phyloP scores from a whole-genome alignment of 53 echinoderm and acorn worm genomes.

The Hippasteria phrygiana region DNA sequence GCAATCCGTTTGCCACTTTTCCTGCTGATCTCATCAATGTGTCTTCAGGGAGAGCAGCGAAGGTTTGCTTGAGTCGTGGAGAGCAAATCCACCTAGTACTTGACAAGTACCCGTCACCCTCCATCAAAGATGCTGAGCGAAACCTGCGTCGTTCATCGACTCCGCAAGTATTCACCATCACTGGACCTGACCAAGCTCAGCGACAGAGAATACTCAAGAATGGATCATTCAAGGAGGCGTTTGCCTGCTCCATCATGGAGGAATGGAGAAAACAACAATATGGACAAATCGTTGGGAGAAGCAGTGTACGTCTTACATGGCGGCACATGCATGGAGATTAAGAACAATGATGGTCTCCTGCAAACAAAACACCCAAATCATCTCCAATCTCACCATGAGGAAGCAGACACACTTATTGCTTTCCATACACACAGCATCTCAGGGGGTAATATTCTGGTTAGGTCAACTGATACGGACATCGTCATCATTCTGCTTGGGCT shows the following conservation, averaged over 20 bases:
- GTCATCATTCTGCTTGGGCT: too few relatives aligned
- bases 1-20: too few relatives aligned
- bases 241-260: constrained; percentile 13
- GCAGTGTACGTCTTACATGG: constrained; percentile 44
- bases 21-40: too few relatives aligned
- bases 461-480: too few relatives aligned
- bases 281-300: constrained; percentile 26
- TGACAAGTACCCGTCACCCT: constrained; percentile 64
- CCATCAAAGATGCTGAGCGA: constrained; percentile 64
- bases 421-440: constrained; percentile 40
- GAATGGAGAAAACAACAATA: constrained; percentile 30
- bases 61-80: constrained; percentile 22
- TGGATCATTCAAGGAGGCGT: constrained; percentile 43
- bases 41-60: constrained; percentile 57
- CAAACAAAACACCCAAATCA: constrained; percentile 38
- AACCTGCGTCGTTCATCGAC: constrained; percentile 3
- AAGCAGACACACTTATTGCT: constrained; percentile 59
- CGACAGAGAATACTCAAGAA: constrained; percentile 32
- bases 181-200: constrained; percentile 65
- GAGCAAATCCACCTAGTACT: constrained; percentile 31
- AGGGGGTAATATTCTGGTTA: constrained; percentile 41
- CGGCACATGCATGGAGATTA: too few relatives aligned
- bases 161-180: constrained; percentile 46
- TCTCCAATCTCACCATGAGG: constrained; percentile 40
- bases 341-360: too few relatives aligned